phyloP scores from a whole-genome alignment of 2,113 vertebrate genomes.

The Grammomys surdaster region DNA sequence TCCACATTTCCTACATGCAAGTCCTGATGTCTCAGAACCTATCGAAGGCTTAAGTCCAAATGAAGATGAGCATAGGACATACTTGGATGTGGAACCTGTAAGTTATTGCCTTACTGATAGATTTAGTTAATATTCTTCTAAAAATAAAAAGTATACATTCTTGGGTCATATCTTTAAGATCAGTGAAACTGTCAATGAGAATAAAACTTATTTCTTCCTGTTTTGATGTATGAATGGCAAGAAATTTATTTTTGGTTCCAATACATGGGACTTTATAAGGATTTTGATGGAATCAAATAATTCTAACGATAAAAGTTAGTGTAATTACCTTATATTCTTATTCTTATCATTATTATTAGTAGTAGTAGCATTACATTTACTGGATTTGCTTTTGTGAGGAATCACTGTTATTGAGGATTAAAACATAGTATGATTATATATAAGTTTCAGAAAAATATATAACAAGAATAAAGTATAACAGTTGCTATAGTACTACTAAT shows the following conservation, averaged over 20 bases:
- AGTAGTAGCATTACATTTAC: not conserved
- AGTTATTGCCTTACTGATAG: conserved; percentile 74
- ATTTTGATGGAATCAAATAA: not conserved
- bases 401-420: not conserved
- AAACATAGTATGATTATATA: not conserved
- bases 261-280: not conserved
- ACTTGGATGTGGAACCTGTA: conserved; percentile 96
- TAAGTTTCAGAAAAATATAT: not conserved
- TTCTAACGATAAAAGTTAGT: not conserved
- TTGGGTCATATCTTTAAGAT: not conserved
- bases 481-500: not conserved
- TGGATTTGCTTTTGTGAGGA: not conserved
- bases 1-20: conserved; percentile 95
- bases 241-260: not conserved
- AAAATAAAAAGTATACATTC: not conserved
- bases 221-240: not conserved
- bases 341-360: not conserved
- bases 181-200: not conserved
- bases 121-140: not conserved
- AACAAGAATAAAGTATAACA: not conserved
- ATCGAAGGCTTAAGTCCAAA: conserved; percentile 89
- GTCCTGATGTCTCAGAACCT: conserved; percentile 74
- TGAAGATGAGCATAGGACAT: conserved; percentile 91
- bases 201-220: not conserved
- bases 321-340: not conserved